Base-by-base conservation (phyloP, 2,888 invertebrate genomes). In the Torymus texanus region DNA sequence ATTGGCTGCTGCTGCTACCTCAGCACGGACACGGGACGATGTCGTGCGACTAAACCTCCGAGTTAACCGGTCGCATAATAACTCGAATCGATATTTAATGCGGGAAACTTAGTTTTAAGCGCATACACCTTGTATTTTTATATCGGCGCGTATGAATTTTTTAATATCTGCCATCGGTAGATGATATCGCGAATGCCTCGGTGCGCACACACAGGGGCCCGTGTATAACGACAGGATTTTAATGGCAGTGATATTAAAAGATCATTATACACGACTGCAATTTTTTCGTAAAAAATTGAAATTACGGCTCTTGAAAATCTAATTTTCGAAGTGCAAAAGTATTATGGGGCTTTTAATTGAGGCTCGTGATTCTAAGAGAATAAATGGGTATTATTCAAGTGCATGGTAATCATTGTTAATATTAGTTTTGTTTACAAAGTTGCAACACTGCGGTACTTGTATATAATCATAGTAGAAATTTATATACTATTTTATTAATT, bases 71-170 rank as follows among this genome's bases (percentile, higher is more conserved):
- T 56, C 63, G 51, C 65, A n/a, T 75, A 76, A 80, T 76, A 75
- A 73, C 72, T 73, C 41, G 67, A 75, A 80, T 80, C 80, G 72
- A 80, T 76, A 80, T 76, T 80, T 75, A 80, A 73, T 73, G 72
- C 67, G 68, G 62, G 58, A 76, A 76, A 80, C 72, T 79, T 73
- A 67, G 62, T 76, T 76, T 67, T 51, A 59, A 75, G 72, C 71
- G 63, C 50, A 41, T 71, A 18, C 12, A 61, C 75, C 78, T 70
- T 59, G 71, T 75, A 41, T 61, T 72, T 76, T 68, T 68, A 73
- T 76, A 73, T 75, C 74, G 66, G 10, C 58, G 61, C 58, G 61
- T 21, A 71, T 71, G 62, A 65, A 79, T 75, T 71, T 75, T 79
- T 75, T 71, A 79, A 79, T 79, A 70, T 73, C 78, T 63, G 29